Evolutionary conservation across 1,140 invertebrate species (phyloP), one percentile per base, ranked within the genome.

Genomic region (Cecropterus lyciades): DNA sequence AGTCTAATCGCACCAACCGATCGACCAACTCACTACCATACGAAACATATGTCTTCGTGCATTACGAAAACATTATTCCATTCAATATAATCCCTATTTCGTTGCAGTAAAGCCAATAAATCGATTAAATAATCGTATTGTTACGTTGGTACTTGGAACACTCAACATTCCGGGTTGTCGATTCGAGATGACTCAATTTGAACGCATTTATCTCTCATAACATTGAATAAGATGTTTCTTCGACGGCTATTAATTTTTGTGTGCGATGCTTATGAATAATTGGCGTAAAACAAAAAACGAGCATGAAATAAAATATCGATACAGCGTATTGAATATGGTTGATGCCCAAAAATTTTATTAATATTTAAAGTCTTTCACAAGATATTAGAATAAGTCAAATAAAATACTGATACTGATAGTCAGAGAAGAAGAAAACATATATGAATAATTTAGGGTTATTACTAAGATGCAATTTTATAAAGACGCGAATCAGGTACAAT

Each of bases 171-270:
- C 75, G 69, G 70, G 70, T 75, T 80, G 73, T 80, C 77, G 77
- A 84, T 76, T 74, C 75, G 67, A 69, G 77, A 84, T 77, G 82
- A 79, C 82, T 84, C 80, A 82, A 84, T 84, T 80, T 80, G 72
- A 80, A 77, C 67, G 73, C 70, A 80, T 84, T 77, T 79, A 82
- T 78, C 68, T 82, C 65, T 72, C 75, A 73, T 80, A 75, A 80
- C 69, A 70, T 57, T 52, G 68, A 65, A 69, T 67, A 68, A 72
- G 67, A 77, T 77, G 64, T 73, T 70, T 73, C 73, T 74, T 74
- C 40, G 46, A 63, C 16, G 46, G 46, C 33, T 52, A 63, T 63
- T 63, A 63, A 63, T 63, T 63, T 63, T 52, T 63, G 59, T 52
- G 37, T 51, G 48, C 48, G 59, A 43, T 63, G 48, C 48, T 63